Percentiles rank a stretch among this genome's conserved stretches.
Evolutionary conservation across 2,888 invertebrate genomes (phyloP).

Genomic region (Melolontha melolontha): DNA sequence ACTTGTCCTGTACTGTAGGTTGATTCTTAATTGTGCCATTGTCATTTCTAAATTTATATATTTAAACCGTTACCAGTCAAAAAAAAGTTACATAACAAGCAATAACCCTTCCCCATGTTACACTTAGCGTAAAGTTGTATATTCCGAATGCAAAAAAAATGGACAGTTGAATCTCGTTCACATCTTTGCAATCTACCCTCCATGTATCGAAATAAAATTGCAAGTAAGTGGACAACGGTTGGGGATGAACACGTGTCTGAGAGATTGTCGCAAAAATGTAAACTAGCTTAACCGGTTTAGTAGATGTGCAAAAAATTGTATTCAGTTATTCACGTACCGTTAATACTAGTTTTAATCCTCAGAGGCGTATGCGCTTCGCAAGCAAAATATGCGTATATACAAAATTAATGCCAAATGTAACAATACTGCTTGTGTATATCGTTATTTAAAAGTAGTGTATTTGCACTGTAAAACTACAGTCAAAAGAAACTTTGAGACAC

Average conservation of each 20-base stretch:
- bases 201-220: conserved; percentile 36
- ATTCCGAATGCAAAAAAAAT: conserved; percentile 23
- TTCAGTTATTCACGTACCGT: conserved; percentile 19
- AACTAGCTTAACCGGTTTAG: conserved; percentile 34
- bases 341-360: conserved; percentile 11
- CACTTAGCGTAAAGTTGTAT: conserved; percentile 10
- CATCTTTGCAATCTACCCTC: conserved; percentile 10
- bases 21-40: conserved; percentile 16
- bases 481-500: too few relatives aligned
- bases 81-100: conserved; percentile 27
- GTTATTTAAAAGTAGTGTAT: too few relatives aligned
- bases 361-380: too few relatives aligned
- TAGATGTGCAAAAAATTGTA: conserved; percentile 20
- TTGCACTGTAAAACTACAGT: too few relatives aligned
- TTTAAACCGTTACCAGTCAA: conserved; percentile 7
- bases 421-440: too few relatives aligned
- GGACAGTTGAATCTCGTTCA: conserved; percentile 19
- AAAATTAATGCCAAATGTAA: too few relatives aligned
- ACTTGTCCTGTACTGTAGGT: too few relatives aligned
- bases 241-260: conserved; percentile 16
- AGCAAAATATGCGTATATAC: too few relatives aligned
- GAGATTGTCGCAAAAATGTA: conserved; percentile 34
- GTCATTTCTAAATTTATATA: conserved; percentile 14
- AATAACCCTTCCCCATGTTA: conserved; percentile 30
- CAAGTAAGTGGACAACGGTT: conserved; percentile 29